These are phyloP conservation scores for Glaucopsyche alexis DNA, from an alignment of 2,888 invertebrate species.

Conservation along the genomic window DNA sequence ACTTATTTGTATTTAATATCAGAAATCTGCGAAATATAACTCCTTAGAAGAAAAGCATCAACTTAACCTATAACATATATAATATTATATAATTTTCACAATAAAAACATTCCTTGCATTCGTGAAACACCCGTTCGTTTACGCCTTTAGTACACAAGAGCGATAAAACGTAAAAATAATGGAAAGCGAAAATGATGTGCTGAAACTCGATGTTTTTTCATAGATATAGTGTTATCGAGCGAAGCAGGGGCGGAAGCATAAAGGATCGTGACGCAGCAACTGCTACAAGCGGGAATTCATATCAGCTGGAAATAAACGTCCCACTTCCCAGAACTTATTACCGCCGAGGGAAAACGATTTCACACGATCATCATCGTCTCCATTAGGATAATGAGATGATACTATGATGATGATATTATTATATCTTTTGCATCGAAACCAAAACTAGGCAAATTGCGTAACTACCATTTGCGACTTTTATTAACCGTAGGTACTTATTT, in stretches of 20 bases:
- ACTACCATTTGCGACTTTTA: neutral
- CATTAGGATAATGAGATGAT: neutral
- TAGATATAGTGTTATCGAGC: slow-evolving; percentile 4
- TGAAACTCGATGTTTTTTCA: neutral
- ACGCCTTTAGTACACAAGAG: slow-evolving; percentile 4
- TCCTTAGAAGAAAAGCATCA: too few relatives aligned
- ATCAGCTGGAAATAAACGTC: slow-evolving; percentile 1
- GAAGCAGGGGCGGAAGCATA: neutral
- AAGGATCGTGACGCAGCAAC: neutral
- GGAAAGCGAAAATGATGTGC: slow-evolving; percentile 1
- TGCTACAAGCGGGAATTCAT: too few relatives aligned
- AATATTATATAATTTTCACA: neutral
- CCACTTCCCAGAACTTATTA: slow-evolving; percentile 16
- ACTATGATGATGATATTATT: neutral
- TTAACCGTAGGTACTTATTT: neutral
- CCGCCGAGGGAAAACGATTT: slow-evolving; percentile 6
- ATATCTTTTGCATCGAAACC: neutral
- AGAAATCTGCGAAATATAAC: too few relatives aligned
- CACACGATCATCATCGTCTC: neutral
- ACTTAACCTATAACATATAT: too few relatives aligned
- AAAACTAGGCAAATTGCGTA: neutral
- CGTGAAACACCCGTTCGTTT: neutral
- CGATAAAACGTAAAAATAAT: slow-evolving; percentile 17
- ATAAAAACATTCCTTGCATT: slow-evolving; percentile 12
- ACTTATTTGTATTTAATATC: too few relatives aligned